Evolutionary conservation across 2,113 vertebrate genomes (phyloP).

Genomic region (Micromys minutus): DNA sequence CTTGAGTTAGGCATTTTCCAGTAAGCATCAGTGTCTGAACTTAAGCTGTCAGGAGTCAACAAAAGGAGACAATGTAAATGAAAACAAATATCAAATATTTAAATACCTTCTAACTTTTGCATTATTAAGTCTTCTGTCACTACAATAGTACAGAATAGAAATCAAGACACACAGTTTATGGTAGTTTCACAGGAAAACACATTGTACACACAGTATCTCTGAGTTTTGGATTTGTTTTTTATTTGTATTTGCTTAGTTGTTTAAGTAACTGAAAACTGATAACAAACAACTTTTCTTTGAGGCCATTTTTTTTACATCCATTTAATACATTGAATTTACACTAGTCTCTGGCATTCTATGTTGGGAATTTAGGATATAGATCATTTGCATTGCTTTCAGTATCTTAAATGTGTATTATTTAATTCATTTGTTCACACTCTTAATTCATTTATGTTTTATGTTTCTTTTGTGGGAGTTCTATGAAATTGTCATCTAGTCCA

Average conservation of each 20-base stretch:
- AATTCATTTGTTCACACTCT: neutral
- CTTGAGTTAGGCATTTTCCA: slow-evolving; percentile 4
- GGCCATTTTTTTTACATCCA: neutral
- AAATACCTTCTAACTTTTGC: neutral
- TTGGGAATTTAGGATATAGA: neutral
- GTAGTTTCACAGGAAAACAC: neutral
- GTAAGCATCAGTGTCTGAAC: neutral
- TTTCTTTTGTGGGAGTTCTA: neutral
- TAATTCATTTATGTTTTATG: neutral
- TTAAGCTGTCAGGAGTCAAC: neutral
- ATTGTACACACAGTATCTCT: neutral
- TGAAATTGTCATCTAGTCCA: neutral
- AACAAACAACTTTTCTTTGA: neutral
- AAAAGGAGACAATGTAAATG: slow-evolving; percentile 11
- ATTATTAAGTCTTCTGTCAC: neutral
- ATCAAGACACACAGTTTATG: neutral
- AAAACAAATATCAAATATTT: neutral
- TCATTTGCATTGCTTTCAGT: neutral
- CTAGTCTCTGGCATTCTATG: neutral
- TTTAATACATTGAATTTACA: neutral
- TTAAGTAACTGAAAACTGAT: neutral
- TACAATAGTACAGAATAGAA: neutral
- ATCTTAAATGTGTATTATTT: neutral
- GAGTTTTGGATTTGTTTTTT: neutral
- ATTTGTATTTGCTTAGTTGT: neutral